These are phyloP conservation scores for Cygnus buccinator DNA, from an alignment of 2,113 vertebrate genomes.

Conservation along the genomic window DNA sequence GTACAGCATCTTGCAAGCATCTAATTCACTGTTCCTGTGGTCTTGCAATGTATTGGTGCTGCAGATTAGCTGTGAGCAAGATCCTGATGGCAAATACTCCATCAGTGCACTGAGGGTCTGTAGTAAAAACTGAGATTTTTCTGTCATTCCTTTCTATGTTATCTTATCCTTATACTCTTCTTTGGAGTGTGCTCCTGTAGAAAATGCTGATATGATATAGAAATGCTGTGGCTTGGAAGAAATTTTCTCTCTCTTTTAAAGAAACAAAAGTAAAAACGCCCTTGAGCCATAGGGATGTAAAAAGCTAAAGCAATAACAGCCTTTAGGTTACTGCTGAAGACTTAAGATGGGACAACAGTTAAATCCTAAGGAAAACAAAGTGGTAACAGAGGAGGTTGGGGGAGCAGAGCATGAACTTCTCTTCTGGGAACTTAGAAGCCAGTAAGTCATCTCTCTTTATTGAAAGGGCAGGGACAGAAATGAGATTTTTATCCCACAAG, in stretches of 20 bases:
- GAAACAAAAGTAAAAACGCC: background rate
- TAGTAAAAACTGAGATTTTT: background rate
- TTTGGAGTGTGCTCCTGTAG: background rate
- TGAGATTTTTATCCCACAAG: background rate
- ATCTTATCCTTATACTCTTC: background rate
- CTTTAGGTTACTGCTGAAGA: background rate
- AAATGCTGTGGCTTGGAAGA: background rate
- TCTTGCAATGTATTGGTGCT: background rate
- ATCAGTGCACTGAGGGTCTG: rapidly evolving
- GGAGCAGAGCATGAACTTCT: background rate
- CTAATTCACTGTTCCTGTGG: background rate
- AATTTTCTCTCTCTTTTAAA: too few relatives aligned
- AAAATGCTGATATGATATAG: background rate
- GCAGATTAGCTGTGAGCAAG: background rate
- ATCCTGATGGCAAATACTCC: background rate
- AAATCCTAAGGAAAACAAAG: background rate
- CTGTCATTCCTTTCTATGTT: background rate
- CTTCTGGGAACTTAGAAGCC: background rate
- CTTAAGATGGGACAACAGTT: background rate
- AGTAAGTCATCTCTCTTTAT: background rate
- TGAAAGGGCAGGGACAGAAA: background rate
- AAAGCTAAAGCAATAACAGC: background rate
- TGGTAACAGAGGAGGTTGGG: background rate
- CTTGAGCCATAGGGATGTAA: background rate
- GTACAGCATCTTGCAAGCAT: background rate